A percentile compares a stretch with the other conserved stretches of the same genome.
Conservation (phyloP, 1,140 invertebrate species). For the Pseudomyrmex dendroicus region DNA sequence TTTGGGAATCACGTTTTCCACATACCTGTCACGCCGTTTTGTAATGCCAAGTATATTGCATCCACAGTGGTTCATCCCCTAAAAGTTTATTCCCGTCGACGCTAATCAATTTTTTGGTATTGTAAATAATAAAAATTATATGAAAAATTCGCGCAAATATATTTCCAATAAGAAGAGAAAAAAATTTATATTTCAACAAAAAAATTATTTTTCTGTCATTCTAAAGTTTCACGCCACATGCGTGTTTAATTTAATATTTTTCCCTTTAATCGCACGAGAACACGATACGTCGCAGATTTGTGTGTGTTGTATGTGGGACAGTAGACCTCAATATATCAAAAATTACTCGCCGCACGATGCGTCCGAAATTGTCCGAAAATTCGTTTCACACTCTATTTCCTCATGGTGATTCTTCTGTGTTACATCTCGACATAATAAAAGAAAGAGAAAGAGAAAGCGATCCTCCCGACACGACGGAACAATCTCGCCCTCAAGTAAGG, state of each 20-base stretch:
- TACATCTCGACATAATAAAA: neutral
- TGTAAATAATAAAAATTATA: neutral
- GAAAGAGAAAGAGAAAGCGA: neutral
- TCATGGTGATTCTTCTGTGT: neutral
- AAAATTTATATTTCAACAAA: no score
- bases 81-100: neutral
- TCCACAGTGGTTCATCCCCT: neutral
- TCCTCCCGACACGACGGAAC: slow-evolving; percentile 17
- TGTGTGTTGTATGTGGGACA: neutral
- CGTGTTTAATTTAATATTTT: no score
- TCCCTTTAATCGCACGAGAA: no score
- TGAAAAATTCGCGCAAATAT: no score
- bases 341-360: neutral
- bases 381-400: slow-evolving; percentile 58
- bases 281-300: neutral
- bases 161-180: no score
- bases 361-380: slow-evolving; percentile 23
- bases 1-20: neutral
- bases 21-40: neutral
- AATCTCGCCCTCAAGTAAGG: slow-evolving; percentile 14
- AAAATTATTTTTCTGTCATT: no score
- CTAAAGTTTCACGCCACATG: no score
- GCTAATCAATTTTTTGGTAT: neutral
- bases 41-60: no score
- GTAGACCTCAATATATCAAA: slow-evolving; percentile 12